A percentile compares a stretch with the other conserved stretches of the same genome.
Conservation (phyloP, 2,113 vertebrate species). For the Eubucco bourcierii region DNA sequence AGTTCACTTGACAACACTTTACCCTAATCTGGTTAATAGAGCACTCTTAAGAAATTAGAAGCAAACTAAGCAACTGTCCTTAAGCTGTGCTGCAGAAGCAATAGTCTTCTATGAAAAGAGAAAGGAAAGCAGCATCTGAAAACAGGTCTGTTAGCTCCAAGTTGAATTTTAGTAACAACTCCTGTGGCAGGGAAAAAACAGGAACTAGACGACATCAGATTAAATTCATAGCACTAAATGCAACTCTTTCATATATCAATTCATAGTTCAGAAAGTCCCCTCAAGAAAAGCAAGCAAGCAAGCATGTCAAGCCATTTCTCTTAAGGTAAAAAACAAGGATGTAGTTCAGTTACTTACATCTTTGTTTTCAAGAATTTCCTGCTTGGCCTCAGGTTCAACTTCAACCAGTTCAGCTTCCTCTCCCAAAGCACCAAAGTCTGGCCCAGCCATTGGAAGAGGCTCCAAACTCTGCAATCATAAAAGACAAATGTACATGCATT, state of each 20-base stretch:
- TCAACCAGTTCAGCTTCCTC: conserved; percentile 88
- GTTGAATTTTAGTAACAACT: neutral
- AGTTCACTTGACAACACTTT: neutral
- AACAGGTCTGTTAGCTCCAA: neutral
- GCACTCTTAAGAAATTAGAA: neutral
- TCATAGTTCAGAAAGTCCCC: neutral
- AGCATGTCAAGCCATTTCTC: neutral
- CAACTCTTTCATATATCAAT: neutral
- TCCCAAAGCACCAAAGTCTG: conserved; percentile 81
- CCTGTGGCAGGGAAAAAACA: neutral
- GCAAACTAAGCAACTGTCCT: neutral
- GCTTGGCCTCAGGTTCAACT: conserved; percentile 86
- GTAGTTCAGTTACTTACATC: conserved; percentile 77
- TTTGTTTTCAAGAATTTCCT: conserved; percentile 96
- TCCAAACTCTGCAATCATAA: conserved; percentile 84
- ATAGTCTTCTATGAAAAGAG: neutral
- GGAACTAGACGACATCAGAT: neutral
- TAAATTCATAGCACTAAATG: neutral
- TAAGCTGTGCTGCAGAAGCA: neutral
- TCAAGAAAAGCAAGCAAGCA: neutral
- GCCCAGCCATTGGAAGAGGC: conserved; percentile 86
- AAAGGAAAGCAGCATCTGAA: neutral
- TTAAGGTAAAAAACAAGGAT: neutral
- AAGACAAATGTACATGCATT: fast-evolving
- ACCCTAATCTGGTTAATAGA: neutral